Evolutionary conservation across 2,888 invertebrate genomes (phyloP).

Genomic region (Polydrusus tereticollis): DNA sequence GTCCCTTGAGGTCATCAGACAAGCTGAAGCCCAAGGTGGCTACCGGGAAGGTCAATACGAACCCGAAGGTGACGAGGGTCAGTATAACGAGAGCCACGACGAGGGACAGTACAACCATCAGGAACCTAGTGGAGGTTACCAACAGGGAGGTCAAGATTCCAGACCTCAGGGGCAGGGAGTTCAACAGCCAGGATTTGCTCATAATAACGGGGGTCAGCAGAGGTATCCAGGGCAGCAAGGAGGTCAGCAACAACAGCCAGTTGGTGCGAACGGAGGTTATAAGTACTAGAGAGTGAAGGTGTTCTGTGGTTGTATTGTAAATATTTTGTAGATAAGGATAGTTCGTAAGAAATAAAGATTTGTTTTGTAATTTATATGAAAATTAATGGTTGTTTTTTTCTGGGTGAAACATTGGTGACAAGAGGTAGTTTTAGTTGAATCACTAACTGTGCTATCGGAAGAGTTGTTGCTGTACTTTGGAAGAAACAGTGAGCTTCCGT

Average conservation of each 20-base stretch:
- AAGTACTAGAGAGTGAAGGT: slow-evolving; percentile 29
- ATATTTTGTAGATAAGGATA: slow-evolving; percentile 17
- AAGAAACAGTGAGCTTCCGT: too few relatives aligned
- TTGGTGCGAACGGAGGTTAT: slow-evolving; percentile 39
- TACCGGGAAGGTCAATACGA: slow-evolving; percentile 40
- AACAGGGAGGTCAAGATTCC: slow-evolving; percentile 19
- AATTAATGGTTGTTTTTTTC: too few relatives aligned
- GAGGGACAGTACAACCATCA: slow-evolving; percentile 41
- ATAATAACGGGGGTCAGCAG: slow-evolving; percentile 6
- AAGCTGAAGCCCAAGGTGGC: slow-evolving; percentile 43
- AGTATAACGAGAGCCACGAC: slow-evolving; percentile 42
- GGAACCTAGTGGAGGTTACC: slow-evolving; percentile 23
- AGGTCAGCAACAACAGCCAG: slow-evolving; percentile 30
- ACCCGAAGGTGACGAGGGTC: slow-evolving; percentile 48
- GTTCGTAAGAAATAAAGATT: not conserved
- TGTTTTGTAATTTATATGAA: not conserved
- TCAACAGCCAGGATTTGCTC: slow-evolving; percentile 22
- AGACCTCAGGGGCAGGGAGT: slow-evolving; percentile 17
- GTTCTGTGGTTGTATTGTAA: not conserved
- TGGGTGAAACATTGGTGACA: too few relatives aligned
- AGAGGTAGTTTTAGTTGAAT: too few relatives aligned
- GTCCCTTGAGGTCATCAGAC: slow-evolving; percentile 47
- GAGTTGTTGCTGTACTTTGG: too few relatives aligned
- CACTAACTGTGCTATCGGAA: too few relatives aligned
- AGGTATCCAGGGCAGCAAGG: slow-evolving; percentile 21